Base-by-base conservation (phyloP, 1,140 invertebrate genomes). In the Monochamus saltuarius region DNA sequence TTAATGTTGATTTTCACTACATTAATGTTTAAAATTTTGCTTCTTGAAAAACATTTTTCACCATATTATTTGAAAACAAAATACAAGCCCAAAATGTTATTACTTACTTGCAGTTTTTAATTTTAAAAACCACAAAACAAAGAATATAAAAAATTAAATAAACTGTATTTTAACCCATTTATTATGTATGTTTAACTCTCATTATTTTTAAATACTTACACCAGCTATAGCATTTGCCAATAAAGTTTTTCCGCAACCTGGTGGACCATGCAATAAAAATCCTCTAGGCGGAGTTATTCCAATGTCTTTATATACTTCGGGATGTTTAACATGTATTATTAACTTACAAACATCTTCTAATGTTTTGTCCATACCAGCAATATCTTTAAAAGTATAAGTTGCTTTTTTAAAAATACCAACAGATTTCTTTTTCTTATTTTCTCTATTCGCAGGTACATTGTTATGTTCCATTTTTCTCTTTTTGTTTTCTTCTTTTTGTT, bases 221-320 rank as follows among this genome's bases (percentile, higher is more conserved):
- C 96, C 95, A 52, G 95, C 93, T 66, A 99, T 91, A 22, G 94
- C 94, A 79, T 94, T 81, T 0, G 93, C 95, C 47, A 99, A 77
- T 46, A 95, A 80, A 6, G 92, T 95, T 81, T 98, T 98, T 0
- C 94, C 94, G 80, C 91, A 94, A 0, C 95, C 95, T 16, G 94
- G 91, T 7, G 95, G 94, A 1, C 95, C 95, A 78, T 94, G 91
- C 42, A 97, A 79, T 16, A 96, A 79, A 73, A 96, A 87, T 40
- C 95, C 92, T 72, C 88, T 81, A 0, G 92, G 91, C 34, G 92
- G 87, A 56, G 86, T 87, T 61, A 95, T 84, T 8, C 92, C 92
- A 40, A 95, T 77, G 59, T 87, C 81, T 61, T 82, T 80, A 73
- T 91, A 95, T 1, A 95, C 81, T 73, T 94, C 89, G 4, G 92